phyloP scores from a whole-genome alignment of 2,888 invertebrate genomes.

The Piscicola geometra region DNA sequence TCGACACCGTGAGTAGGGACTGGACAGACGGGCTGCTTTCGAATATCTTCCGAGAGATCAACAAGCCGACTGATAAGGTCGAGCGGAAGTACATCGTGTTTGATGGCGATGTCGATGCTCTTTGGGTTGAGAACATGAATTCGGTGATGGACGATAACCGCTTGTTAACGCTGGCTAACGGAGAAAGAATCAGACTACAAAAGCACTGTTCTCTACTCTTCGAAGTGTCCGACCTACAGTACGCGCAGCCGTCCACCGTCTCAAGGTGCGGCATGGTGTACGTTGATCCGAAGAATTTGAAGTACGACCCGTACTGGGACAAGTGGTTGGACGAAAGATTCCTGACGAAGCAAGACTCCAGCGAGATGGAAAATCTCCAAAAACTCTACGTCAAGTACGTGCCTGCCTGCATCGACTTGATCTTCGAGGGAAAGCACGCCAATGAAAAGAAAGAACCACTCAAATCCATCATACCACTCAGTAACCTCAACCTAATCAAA shows the following conservation, averaged over 20 bases:
- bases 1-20: conserved; percentile 80
- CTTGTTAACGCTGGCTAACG: conserved; percentile 80
- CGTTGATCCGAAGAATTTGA: conserved; percentile 84
- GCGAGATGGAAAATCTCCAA: conserved; percentile 41
- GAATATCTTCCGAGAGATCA: conserved; percentile 83
- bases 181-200: conserved; percentile 77
- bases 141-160: conserved; percentile 92
- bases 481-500: conserved; percentile 75
- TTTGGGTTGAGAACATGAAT: conserved; percentile 96
- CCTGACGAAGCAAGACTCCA: conserved; percentile 50
- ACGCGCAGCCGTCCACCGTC: conserved; percentile 86
- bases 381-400: conserved; percentile 73
- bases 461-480: conserved; percentile 76
- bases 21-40: conserved; percentile 90
- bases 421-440: conserved; percentile 70
- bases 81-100: conserved; percentile 80
- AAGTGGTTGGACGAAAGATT: conserved; percentile 63
- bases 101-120: conserved; percentile 87
- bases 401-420: conserved; percentile 67
- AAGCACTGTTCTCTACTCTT: conserved; percentile 77
- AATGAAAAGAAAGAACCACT: conserved; percentile 63
- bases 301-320: conserved; percentile 79
- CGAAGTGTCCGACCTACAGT: conserved; percentile 81
- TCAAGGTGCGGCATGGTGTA: conserved; percentile 90
- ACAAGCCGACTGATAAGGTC: conserved; percentile 68